Evolutionary conservation across 2,113 vertebrate species (phyloP), one percentile per base, ranked within the genome.

Genomic region (Arothron firmamentum): DNA sequence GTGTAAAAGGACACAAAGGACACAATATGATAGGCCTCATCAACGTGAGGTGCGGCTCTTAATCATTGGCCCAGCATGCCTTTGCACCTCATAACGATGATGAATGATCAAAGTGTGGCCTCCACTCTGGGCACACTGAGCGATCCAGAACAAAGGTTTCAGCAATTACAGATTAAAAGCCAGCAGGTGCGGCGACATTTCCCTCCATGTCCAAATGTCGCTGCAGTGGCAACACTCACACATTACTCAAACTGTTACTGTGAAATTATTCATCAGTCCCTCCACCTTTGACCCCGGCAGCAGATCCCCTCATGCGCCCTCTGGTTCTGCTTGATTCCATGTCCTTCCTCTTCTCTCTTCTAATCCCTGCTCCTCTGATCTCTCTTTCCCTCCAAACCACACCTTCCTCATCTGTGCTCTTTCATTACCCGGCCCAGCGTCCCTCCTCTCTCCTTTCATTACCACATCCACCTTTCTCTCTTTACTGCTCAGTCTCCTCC

Each of bases 31-130:
- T 72, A 70, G 67, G 64, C 43, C 61, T 79, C 80, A 72, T 83
- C 77, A 74, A 72, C 67, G 72, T 77, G 20, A 72, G 70, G 75
- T 71, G 76, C 59, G 72, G 78, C 68, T 86, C 78, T 87, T 90
- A 88, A 90, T 88, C 84, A 81, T 85, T 64, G 73, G 66, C 83
- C 80, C n/a, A 47, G 64, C 54, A 74, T 77, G 75, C 60, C 83
- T 85, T 73, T 85, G 74, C 64, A 31, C 67, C 83, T 77, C 72
- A 23, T 88, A 84, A 84, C 72, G 78, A 73, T 87, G 85, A 88
- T 65, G 57, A 85, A 88, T 74, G 75, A 65, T 60, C 79, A 69
- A 79, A 83, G 68, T 85, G 85, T 79, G 84, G 72, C 75, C 72
- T 71, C 62, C 61, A 31, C 69, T 59, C 59, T 55, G 15, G 60